Evolutionary conservation across 2,888 invertebrate genomes (phyloP), one percentile per base, ranked within the genome.

Genomic region (Diadromus collaris): DNA sequence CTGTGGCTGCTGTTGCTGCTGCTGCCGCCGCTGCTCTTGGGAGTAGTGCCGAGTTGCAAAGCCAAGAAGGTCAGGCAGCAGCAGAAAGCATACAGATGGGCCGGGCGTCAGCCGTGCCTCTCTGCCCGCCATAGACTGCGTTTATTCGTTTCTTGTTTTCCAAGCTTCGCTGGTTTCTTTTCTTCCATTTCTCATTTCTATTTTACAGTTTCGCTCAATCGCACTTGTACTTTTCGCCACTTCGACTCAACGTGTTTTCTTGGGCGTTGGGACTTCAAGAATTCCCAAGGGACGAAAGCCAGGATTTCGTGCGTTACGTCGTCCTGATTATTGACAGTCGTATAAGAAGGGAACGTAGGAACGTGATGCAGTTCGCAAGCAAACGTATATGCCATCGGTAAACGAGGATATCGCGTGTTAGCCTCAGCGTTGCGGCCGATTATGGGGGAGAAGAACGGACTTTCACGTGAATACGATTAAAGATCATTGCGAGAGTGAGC

Each of bases 101-200:
- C 81, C 82, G 82, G 81, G 82, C 83, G 82, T 87, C 84, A 83
- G 84, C 84, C 86, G 79, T 85, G 83, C 83, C 83, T 83, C 82
- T 84, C 58, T 10, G 72, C 79, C 29, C 64, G 69, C 72, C 73
- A 21, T 48, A 29, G 75, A 51, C 64, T 76, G 46, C 56, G 54
- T 82, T 85, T 86, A 41, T 32, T 70, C 61, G 65, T 74, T 74
- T 67, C 60, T 29, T 79, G 58, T 79, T 73, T 78, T 29, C 78
- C 71, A 64, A 61, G 72, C 74, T 32, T 60, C 65, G 34, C 32
- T 48, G 24, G n/a, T n/a, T n/a, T n/a, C n/a, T n/a, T 54, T 69
- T 76, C 68, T 76, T 69, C 65, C 73, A 60, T 76, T 73, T 69
- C 70, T 72, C 73, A 77, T 76, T 76, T 79, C 82, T 82, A 82